Conservation (phyloP, 2,113 vertebrate genomes). For the Merops nubicus region DNA sequence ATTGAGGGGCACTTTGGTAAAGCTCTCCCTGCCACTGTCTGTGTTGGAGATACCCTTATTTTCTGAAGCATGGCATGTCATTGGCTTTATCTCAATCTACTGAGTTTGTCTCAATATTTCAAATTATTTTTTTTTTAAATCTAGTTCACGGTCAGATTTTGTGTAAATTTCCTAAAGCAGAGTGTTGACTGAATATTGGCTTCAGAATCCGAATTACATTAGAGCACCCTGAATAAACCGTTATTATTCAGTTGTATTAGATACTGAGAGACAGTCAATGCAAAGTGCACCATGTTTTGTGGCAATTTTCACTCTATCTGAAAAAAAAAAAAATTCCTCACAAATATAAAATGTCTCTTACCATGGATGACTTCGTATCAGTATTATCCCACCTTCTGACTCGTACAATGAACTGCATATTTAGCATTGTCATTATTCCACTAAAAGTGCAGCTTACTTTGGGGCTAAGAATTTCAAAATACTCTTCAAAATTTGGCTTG, state of each 20-base stretch:
- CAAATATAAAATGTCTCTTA: constrained; percentile 70
- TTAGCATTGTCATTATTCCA: constrained; percentile 93
- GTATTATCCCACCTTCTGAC: constrained; percentile 83
- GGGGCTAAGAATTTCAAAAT: constrained; percentile 90
- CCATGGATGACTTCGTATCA: constrained; percentile 85
- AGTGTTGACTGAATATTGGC: background rate
- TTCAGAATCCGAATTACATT: background rate
- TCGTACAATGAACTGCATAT: constrained; percentile 92
- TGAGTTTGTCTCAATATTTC: background rate
- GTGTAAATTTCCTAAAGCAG: background rate
- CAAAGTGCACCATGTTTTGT: background rate
- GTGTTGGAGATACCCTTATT: background rate
- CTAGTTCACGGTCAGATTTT: background rate
- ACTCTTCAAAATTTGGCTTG: constrained; percentile 87
- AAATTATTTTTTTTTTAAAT: background rate
- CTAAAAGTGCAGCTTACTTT: constrained; percentile 91
- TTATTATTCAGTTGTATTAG: background rate
- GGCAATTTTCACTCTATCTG: background rate
- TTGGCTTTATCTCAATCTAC: background rate
- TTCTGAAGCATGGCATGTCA: background rate
- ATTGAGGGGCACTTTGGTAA: background rate
- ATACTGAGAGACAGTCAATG: background rate
- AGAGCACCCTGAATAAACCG: background rate
- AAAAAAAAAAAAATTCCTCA: background rate
- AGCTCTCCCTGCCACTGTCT: background rate